Percentiles rank a stretch among this genome's conserved stretches.
phyloP scores from a whole-genome alignment of 2,888 invertebrate species.

The Noctua janthina region DNA sequence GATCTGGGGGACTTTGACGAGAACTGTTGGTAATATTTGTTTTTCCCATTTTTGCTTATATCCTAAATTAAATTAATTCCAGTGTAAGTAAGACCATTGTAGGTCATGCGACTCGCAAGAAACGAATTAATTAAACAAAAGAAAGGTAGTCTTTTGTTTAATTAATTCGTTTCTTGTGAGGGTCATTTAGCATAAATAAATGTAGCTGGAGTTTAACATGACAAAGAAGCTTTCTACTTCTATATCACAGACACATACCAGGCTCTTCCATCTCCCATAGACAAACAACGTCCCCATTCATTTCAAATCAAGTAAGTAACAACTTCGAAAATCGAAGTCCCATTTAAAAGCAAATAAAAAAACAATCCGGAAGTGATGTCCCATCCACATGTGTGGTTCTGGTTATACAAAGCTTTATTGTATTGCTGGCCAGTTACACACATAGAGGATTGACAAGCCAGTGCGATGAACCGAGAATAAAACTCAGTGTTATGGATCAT shows the following conservation, averaged over 20 bases:
- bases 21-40: background rate
- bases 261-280: background rate
- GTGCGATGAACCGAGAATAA: conserved; percentile 62
- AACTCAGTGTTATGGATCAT: conserved; percentile 60
- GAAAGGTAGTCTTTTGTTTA: too few relatives aligned
- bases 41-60: background rate
- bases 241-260: background rate
- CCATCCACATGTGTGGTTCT: conserved; percentile 58
- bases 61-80: background rate
- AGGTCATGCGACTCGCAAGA: background rate
- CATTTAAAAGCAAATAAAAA: conserved; percentile 32
- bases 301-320: background rate
- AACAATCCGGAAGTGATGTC: conserved; percentile 53
- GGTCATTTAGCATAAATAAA: background rate
- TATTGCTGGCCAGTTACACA: conserved; percentile 42
- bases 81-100: background rate
- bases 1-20: background rate
- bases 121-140: background rate
- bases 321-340: conserved; percentile 13
- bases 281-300: conserved; percentile 38
- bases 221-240: background rate
- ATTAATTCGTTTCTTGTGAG: background rate
- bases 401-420: conserved; percentile 58
- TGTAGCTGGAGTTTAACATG: background rate
- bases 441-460: conserved; percentile 28